Conservation (phyloP, 2,888 invertebrate genomes). For the Epistrophe grossulariae region DNA sequence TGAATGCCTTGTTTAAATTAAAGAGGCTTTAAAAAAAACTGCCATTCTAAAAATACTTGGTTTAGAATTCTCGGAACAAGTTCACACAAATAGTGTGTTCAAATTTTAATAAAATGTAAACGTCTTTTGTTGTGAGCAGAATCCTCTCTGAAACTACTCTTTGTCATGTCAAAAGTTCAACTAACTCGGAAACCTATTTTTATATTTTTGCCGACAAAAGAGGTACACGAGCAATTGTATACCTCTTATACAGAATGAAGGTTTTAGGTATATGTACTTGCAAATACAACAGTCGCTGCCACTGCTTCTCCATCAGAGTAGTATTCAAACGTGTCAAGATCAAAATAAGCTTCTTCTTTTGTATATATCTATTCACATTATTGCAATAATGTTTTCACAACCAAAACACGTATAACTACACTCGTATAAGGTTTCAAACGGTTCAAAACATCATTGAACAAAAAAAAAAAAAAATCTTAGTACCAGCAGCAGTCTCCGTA, state of each 20-base stretch:
- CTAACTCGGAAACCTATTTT: not conserved
- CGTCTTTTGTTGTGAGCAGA: not conserved
- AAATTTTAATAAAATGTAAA: not conserved
- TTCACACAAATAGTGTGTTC: too few relatives aligned
- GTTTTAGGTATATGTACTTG: not conserved
- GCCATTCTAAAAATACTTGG: too few relatives aligned
- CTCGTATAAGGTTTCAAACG: constrained; percentile 66
- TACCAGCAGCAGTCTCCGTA: constrained; percentile 32
- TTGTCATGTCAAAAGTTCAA: constrained; percentile 24
- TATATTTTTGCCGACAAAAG: constrained; percentile 8
- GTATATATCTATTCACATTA: constrained; percentile 13
- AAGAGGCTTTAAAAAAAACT: too few relatives aligned
- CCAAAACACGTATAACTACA: constrained; percentile 69
- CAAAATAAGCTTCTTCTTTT: constrained; percentile 48
- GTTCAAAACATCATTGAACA: constrained; percentile 69
- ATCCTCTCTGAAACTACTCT: not conserved
- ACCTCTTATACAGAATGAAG: too few relatives aligned
- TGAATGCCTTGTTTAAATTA: too few relatives aligned
- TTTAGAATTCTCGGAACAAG: not conserved
- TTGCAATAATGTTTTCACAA: constrained; percentile 70
- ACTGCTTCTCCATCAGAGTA: not conserved
- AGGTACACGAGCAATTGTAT: too few relatives aligned
- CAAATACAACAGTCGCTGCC: not conserved
- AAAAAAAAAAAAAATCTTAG: not conserved
- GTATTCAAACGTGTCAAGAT: constrained; percentile 67